phyloP scores from a whole-genome alignment of 2,797 vertebrate species.

The Spinibarbus caldwelli region DNA sequence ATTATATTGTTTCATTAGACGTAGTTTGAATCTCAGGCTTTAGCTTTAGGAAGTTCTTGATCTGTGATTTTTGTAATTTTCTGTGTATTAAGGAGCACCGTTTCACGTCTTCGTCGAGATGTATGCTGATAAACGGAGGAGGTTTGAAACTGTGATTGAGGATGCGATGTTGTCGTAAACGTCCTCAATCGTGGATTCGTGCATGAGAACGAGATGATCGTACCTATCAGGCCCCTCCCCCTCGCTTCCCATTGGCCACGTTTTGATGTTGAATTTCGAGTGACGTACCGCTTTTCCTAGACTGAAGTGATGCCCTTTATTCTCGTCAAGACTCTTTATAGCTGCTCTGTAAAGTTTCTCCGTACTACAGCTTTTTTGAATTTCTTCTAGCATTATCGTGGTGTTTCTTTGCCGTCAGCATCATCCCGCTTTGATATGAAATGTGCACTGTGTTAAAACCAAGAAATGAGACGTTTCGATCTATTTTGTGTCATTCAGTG shows the following conservation, averaged over 20 bases:
- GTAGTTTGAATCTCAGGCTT: conserved; percentile 45
- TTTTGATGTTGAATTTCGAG: conserved; percentile 76
- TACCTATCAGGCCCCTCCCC: conserved; percentile 17
- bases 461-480: conserved; percentile 54
- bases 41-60: conserved; percentile 29
- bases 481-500: conserved; percentile 72
- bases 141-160: neutral
- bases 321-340: conserved; percentile 43
- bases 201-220: conserved; percentile 31
- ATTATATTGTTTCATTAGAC: conserved; percentile 39
- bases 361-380: conserved; percentile 10
- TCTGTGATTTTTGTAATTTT: conserved; percentile 46
- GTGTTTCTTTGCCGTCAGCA: conserved; percentile 71
- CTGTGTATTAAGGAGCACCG: conserved; percentile 71
- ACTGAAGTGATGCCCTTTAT: conserved; percentile 53
- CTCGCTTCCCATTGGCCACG: conserved; percentile 65
- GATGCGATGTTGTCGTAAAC: neutral
- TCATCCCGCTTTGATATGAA: conserved; percentile 70
- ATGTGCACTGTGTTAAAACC: conserved; percentile 74
- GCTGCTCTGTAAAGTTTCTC: conserved; percentile 33
- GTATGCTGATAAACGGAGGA: neutral
- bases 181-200: conserved; percentile 18
- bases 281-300: conserved; percentile 74
- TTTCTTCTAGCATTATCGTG: conserved; percentile 70
- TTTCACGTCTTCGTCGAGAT: conserved; percentile 15